These are phyloP conservation scores for Antheraea pernyi DNA, from an alignment of 1,140 invertebrate species.

Conservation along the genomic window DNA sequence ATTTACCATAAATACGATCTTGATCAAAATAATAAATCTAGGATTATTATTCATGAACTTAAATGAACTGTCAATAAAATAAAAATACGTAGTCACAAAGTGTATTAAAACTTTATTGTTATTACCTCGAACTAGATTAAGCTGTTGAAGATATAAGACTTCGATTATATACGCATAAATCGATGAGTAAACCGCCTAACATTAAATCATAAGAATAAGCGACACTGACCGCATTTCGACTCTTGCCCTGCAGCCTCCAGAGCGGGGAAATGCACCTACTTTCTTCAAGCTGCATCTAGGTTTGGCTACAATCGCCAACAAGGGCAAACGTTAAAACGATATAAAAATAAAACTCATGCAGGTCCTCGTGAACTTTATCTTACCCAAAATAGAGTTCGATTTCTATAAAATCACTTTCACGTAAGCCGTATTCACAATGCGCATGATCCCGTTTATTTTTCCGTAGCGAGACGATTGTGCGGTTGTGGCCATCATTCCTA, in stretches of 20 bases:
- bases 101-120: background rate
- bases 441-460: conserved; percentile 47
- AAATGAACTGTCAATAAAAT: too few species aligned
- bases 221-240: conserved; percentile 53
- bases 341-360: background rate
- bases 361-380: background rate
- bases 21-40: too few species aligned
- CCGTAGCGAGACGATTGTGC: conserved; percentile 25
- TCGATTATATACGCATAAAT: background rate
- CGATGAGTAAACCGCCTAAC: background rate
- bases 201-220: conserved; percentile 40
- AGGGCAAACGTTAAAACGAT: background rate
- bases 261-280: conserved; percentile 65
- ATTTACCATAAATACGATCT: too few species aligned
- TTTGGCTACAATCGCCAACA: conserved; percentile 34
- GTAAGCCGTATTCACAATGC: conserved; percentile 40
- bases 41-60: too few species aligned
- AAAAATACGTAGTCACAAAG: background rate
- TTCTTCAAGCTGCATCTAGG: conserved; percentile 69
- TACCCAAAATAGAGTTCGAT: conserved; percentile 23
- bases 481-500: conserved; percentile 14
- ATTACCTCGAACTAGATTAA: too few species aligned
- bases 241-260: conserved; percentile 56
- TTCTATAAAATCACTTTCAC: conserved; percentile 21
- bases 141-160: too few species aligned